Evolutionary conservation across 2,888 invertebrate genomes (phyloP).

Genomic region (Drosophila macrospina): DNA sequence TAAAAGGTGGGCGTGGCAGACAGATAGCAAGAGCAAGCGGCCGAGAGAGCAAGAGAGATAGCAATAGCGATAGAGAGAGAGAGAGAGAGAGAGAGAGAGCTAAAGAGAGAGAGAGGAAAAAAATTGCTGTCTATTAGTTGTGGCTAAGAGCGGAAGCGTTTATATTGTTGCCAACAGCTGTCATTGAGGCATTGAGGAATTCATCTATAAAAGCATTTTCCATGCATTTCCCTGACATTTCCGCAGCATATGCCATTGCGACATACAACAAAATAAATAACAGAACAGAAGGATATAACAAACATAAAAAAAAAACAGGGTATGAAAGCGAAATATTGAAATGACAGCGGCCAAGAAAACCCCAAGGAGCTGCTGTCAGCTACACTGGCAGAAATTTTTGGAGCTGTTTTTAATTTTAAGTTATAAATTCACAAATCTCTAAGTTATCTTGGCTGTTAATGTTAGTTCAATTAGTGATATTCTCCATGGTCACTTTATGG

Average conservation of each 20-base stretch:
- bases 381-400: constrained; percentile 37
- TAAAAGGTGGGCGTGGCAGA: constrained; percentile 10
- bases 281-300: constrained; percentile 8
- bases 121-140: constrained; percentile 69
- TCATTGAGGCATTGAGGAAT: constrained; percentile 69
- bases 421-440: no score
- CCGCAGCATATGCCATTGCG: constrained; percentile 64
- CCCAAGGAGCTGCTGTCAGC: constrained; percentile 8
- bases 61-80: no score
- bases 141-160: constrained; percentile 56
- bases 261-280: constrained; percentile 12
- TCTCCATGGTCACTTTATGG: no score
- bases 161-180: constrained; percentile 62
- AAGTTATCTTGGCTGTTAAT: no score
- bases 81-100: not conserved
- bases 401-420: no score
- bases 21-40: not conserved
- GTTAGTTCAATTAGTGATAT: no score
- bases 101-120: constrained; percentile 3
- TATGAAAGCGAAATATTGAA: constrained; percentile 13
- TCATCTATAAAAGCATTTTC: constrained; percentile 73
- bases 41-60: not conserved
- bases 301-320: constrained; percentile 18
- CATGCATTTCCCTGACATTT: constrained; percentile 78
- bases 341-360: constrained; percentile 24